Conservation (phyloP, 2,113 vertebrate species). For the Grallaria varia region DNA sequence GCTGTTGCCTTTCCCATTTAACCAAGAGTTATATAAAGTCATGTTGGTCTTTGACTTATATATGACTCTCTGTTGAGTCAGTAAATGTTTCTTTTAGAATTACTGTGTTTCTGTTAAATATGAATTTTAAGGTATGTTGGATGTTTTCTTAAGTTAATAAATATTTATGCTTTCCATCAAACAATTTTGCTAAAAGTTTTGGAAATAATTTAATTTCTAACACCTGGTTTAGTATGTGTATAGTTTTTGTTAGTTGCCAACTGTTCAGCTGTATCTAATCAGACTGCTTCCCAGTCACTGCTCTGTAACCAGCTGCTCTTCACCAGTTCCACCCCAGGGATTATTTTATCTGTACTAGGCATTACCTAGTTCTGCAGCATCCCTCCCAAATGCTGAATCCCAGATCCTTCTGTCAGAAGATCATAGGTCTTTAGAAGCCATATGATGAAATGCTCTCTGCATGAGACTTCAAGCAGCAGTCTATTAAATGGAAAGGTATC, state of each 20-base stretch:
- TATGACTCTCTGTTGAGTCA: neutral
- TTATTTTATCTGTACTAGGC: neutral
- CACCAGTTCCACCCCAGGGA: neutral
- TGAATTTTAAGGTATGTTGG: neutral
- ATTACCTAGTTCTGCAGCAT: neutral
- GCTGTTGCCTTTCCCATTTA: neutral
- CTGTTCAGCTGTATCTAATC: neutral
- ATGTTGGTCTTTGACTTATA: neutral
- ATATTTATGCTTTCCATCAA: neutral
- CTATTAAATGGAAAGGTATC: neutral
- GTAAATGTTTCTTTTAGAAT: neutral
- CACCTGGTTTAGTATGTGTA: neutral
- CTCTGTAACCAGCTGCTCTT: neutral
- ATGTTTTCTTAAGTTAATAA: neutral
- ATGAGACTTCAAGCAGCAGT: neutral
- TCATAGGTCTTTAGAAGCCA: neutral
- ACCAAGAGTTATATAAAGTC: neutral
- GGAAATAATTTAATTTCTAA: neutral
- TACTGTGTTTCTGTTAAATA: neutral
- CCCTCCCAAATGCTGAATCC: neutral
- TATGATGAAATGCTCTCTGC: neutral
- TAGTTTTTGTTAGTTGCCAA: neutral
- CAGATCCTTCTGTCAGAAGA: neutral
- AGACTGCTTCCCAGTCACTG: fast-evolving
- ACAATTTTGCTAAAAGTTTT: neutral